phyloP scores from a whole-genome alignment of 2,113 vertebrate species.

The Vimba vimba region DNA sequence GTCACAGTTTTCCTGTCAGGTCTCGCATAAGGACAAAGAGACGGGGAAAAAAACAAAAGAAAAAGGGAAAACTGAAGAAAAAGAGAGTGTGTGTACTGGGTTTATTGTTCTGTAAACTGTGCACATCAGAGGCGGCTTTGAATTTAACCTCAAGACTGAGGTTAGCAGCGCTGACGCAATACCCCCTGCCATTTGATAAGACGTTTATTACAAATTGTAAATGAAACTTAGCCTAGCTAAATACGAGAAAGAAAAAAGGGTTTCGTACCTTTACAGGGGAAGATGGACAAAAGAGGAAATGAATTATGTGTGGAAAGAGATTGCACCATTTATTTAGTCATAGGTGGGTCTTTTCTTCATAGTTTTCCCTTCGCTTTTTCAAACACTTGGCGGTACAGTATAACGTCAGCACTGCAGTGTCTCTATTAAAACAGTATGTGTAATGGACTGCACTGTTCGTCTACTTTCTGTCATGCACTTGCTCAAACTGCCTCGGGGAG shows the following conservation, averaged over 20 bases:
- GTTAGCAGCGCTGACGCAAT: constrained; percentile 29
- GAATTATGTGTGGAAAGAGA: constrained; percentile 30
- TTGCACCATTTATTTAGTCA: constrained; percentile 48
- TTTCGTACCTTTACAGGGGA: background rate
- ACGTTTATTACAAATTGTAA: constrained; percentile 55
- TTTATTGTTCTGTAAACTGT: constrained; percentile 54
- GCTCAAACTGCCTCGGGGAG: constrained; percentile 46
- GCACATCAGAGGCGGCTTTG: constrained; percentile 41
- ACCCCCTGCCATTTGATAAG: constrained; percentile 42
- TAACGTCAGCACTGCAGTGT: constrained; percentile 60
- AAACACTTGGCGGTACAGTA: constrained; percentile 61
- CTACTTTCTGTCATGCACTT: constrained; percentile 45
- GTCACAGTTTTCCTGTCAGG: constrained; percentile 58
- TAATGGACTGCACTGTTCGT: constrained; percentile 8
- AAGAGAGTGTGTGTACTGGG: constrained; percentile 27
- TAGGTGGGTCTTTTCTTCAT: background rate
- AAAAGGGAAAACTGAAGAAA: constrained; percentile 7
- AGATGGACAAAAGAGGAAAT: background rate
- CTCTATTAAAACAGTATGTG: constrained; percentile 73
- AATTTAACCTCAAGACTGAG: constrained; percentile 48
- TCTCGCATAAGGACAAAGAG: constrained; percentile 27
- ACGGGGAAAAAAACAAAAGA: background rate
- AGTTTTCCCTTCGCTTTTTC: constrained; percentile 43
- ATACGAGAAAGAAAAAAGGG: constrained; percentile 47
- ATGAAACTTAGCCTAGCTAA: constrained; percentile 55